Evolutionary conservation across 2,888 invertebrate species (phyloP), one percentile per base, ranked within the genome.

Genomic region (Plagiodera versicolora): DNA sequence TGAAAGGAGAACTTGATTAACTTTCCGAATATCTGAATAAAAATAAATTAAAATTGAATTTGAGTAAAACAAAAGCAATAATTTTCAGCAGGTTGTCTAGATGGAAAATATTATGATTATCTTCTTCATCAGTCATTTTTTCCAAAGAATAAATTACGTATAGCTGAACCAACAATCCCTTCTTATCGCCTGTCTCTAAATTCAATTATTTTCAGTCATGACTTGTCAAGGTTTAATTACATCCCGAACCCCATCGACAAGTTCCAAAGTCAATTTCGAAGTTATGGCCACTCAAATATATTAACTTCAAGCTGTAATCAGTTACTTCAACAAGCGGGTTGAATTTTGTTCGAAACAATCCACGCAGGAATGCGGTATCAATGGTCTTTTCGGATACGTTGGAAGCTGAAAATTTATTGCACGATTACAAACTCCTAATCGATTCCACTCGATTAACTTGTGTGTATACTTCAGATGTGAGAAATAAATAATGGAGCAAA

Each of bases 261-360:
- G 53, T 53, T 53, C 28, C 53, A 53, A 53, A 53, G 53, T 53
- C 45, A 53, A 53, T 53, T 53, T 20, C 44, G 44, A 44, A 53
- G 53, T 53, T 53, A 35, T 53, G 44, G 39, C 39, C 39, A 14
- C 14, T 39, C 39, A 14, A 39, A 39, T 39, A 39, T 39, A 39
- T 39, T 39, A 39, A 39, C 39, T 39, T 14, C 39, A 11, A 39
- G 39, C 39, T 2, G 39, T 39, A 11, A 39, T 39, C 39, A 39
- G 39, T 39, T 39, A 39, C 14, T 39, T 39, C 39, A 39, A 39
- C 39, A 14, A 39, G 39, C 39, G 39, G 11, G n/a, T 39, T n/a
- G n/a, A n/a, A 39, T 14, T 39, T 39, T 39, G 39, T 39, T 39
- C 39, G 39, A n/a, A 39, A 39, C 39, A 39, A 39, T 39, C 39